These are phyloP conservation scores for Cirrhinus mrigala DNA, from an alignment of 2,797 vertebrate genomes.

Conservation along the genomic window DNA sequence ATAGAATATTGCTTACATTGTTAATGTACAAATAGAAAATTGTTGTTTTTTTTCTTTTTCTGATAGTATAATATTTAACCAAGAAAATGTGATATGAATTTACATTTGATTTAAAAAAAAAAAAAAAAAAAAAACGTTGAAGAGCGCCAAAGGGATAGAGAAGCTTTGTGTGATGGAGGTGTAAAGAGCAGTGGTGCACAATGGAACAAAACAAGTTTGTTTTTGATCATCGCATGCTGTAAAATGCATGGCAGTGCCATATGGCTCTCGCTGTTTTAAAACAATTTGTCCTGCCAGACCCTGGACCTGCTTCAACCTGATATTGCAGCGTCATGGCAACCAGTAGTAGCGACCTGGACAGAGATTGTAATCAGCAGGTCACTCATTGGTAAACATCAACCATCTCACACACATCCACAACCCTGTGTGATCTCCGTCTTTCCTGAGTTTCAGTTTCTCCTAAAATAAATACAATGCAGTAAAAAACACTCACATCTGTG, in stretches of 20 bases:
- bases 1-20: too few species aligned
- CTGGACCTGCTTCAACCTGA: conserved; percentile 75
- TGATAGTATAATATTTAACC: too few species aligned
- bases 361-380: conserved; percentile 60
- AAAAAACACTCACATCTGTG: conserved; percentile 83
- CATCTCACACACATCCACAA: conserved; percentile 14
- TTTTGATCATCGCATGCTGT: conserved; percentile 58
- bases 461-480: neutral
- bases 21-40: too few species aligned
- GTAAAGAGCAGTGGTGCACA: conserved; percentile 3
- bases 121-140: neutral
- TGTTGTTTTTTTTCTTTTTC: too few species aligned
- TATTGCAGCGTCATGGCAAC: conserved; percentile 82
- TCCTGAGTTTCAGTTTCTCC: neutral
- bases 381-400: conserved; percentile 51
- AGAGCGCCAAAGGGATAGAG: neutral
- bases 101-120: too few species aligned
- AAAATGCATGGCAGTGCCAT: conserved; percentile 79
- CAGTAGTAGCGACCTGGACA: conserved; percentile 66
- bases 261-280: conserved; percentile 73
- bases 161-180: neutral
- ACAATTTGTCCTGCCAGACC: conserved; percentile 71
- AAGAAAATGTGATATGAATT: too few species aligned
- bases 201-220: conserved; percentile 30
- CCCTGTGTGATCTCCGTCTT: neutral